Evolutionary conservation across 2,888 invertebrate genomes (phyloP).

Genomic region (Cosmopolites sordidus): DNA sequence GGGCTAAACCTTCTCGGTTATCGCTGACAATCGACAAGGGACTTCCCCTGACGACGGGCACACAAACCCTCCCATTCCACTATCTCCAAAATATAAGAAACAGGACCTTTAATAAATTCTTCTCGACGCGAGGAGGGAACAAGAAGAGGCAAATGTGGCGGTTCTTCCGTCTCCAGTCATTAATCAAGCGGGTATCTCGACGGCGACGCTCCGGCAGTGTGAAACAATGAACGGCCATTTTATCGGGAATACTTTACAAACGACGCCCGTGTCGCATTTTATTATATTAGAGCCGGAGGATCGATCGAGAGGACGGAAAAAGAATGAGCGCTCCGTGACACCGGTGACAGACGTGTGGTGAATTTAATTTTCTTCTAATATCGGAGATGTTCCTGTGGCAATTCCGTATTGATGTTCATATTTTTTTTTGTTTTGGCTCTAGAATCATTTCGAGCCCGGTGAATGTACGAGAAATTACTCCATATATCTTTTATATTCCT

Average conservation of each 20-base stretch:
- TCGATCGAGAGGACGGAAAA: conserved; percentile 21
- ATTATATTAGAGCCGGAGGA: conserved; percentile 26
- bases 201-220: conserved; percentile 30
- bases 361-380: conserved; percentile 16
- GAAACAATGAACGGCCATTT: conserved; percentile 39
- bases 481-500: no score
- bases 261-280: conserved; percentile 28
- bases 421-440: neutral
- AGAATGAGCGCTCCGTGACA: conserved; percentile 23
- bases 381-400: neutral
- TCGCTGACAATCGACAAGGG: no score
- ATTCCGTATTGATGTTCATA: neutral
- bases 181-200: conserved; percentile 35
- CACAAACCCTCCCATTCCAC: no score
- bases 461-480: no score
- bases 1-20: no score
- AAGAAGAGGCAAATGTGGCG: conserved; percentile 29
- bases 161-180: conserved; percentile 24
- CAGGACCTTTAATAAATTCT: conserved; percentile 19
- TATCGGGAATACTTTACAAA: conserved; percentile 35
- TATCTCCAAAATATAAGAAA: conserved; percentile 3
- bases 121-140: conserved; percentile 18
- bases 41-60: no score
- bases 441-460: no score
- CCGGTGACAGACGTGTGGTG: conserved; percentile 25